A percentile compares a stretch with the other conserved stretches of the same genome.
These are phyloP conservation scores for Conus ventricosus DNA, from an alignment of 1,140 invertebrate genomes.

Conservation along the genomic window DNA sequence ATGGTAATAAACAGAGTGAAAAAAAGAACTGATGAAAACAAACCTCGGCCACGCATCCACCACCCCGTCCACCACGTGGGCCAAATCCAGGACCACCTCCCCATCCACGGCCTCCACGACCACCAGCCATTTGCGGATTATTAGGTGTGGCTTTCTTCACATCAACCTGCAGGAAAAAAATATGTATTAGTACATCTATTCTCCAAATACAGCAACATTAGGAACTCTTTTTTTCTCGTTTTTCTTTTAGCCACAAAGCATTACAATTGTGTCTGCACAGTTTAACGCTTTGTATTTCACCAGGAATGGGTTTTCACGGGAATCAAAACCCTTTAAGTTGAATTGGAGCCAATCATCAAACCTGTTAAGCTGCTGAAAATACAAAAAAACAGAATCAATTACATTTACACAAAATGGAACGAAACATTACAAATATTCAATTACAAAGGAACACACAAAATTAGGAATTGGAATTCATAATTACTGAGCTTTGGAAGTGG, in stretches of 20 bases:
- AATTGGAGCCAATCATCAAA: conserved; percentile 38
- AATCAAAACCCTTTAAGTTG: conserved; percentile 31
- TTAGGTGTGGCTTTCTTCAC: conserved; percentile 95
- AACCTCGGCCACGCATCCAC: conserved; percentile 62
- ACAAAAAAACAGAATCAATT: conserved; percentile 26
- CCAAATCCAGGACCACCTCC: conserved; percentile 63
- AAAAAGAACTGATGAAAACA: neutral
- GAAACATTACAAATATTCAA: conserved; percentile 21
- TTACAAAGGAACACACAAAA: conserved; percentile 20
- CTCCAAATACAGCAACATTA: neutral
- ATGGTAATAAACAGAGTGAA: neutral
- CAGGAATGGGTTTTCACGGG: conserved; percentile 31
- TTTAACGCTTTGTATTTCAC: conserved; percentile 32
- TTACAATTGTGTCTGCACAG: conserved; percentile 22
- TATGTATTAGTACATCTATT: neutral
- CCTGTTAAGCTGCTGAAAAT: conserved; percentile 48
- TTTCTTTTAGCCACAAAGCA: conserved; percentile 25
- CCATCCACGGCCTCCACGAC: conserved; percentile 75
- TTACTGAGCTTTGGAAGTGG: neutral
- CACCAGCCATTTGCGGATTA: conserved; percentile 78
- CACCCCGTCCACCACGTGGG: conserved; percentile 34
- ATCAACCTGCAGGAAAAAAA: conserved; percentile 77
- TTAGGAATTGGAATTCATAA: conserved; percentile 5
- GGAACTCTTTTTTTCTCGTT: neutral
- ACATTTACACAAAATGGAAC: conserved; percentile 38